These are phyloP conservation scores for Pseudochromis fuscus DNA, from an alignment of 2,797 vertebrate species.

Conservation along the genomic window DNA sequence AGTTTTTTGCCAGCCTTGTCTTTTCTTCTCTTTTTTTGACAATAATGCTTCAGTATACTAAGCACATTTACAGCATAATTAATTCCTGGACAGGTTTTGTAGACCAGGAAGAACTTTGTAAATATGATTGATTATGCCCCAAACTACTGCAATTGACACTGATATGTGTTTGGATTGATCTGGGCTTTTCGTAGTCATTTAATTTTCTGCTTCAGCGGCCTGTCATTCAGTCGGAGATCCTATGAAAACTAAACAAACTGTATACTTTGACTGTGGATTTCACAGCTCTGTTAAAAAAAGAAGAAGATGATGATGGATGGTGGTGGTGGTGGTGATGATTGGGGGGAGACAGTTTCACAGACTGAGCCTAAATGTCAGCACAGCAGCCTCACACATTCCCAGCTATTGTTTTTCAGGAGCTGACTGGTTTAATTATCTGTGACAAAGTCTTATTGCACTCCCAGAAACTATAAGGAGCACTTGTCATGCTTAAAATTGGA, in stretches of 20 bases:
- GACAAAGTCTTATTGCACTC: slow-evolving; percentile 63
- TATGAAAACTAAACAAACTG: slow-evolving; percentile 22
- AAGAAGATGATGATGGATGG: no score
- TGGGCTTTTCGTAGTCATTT: slow-evolving; percentile 19
- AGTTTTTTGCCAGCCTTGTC: slow-evolving; percentile 7
- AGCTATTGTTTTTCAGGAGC: slow-evolving; percentile 66
- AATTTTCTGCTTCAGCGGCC: slow-evolving; percentile 43
- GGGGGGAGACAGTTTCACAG: slow-evolving; percentile 57
- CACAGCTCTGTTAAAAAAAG: slow-evolving; percentile 41
- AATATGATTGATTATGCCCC: slow-evolving; percentile 8
- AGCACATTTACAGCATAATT: not conserved
- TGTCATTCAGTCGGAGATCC: slow-evolving; percentile 38
- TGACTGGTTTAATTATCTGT: slow-evolving; percentile 74
- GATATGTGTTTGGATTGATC: slow-evolving; percentile 12
- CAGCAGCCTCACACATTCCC: slow-evolving; percentile 36
- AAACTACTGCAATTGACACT: slow-evolving; percentile 1
- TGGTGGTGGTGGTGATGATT: no score
- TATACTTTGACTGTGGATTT: slow-evolving; percentile 28
- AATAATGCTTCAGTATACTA: slow-evolving; percentile 1
- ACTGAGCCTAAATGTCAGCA: slow-evolving; percentile 72
- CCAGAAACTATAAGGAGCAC: slow-evolving; percentile 49
- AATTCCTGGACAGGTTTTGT: slow-evolving; percentile 18
- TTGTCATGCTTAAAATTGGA: slow-evolving; percentile 57
- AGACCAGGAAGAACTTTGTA: not conserved
- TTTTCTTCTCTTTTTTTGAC: not conserved